A percentile compares a stretch with the other conserved stretches of the same genome.
These are phyloP conservation scores for Acrocephalus scirpaceus DNA, from an alignment of 2,797 vertebrate genomes.

Conservation along the genomic window DNA sequence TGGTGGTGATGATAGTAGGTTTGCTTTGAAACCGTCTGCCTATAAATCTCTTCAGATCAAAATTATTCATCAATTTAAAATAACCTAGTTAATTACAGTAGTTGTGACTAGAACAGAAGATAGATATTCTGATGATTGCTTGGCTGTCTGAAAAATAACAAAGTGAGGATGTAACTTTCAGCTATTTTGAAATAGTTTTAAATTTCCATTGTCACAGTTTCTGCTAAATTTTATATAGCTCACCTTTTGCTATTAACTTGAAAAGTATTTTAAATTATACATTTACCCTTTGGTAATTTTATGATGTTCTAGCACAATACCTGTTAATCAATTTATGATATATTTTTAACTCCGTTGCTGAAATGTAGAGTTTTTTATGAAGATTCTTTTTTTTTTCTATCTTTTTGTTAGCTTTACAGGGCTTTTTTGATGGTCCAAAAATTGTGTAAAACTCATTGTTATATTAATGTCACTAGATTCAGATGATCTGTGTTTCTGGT, in stretches of 20 bases:
- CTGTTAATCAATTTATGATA: neutral
- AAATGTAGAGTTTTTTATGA: neutral
- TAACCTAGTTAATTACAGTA: neutral
- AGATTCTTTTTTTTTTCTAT: neutral
- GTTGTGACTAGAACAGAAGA: neutral
- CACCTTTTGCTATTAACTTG: neutral
- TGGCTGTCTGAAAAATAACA: neutral
- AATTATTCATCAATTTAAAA: conserved; percentile 12
- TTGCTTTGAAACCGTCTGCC: neutral
- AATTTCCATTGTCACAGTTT: neutral
- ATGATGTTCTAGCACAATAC: neutral
- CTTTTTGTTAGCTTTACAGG: neutral
- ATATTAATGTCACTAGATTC: neutral
- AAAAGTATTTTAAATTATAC: neutral
- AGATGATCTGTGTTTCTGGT: neutral
- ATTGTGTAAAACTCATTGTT: neutral
- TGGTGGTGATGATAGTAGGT: conserved; percentile 18
- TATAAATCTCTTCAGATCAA: neutral
- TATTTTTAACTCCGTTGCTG: neutral
- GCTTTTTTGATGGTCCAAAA: neutral
- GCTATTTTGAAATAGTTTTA: neutral
- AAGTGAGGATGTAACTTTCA: neutral
- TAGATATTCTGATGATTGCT: neutral
- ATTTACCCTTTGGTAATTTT: neutral
- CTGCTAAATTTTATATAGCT: neutral